phyloP scores from a whole-genome alignment of 2,113 vertebrate species.

The Tautogolabrus adspersus region DNA sequence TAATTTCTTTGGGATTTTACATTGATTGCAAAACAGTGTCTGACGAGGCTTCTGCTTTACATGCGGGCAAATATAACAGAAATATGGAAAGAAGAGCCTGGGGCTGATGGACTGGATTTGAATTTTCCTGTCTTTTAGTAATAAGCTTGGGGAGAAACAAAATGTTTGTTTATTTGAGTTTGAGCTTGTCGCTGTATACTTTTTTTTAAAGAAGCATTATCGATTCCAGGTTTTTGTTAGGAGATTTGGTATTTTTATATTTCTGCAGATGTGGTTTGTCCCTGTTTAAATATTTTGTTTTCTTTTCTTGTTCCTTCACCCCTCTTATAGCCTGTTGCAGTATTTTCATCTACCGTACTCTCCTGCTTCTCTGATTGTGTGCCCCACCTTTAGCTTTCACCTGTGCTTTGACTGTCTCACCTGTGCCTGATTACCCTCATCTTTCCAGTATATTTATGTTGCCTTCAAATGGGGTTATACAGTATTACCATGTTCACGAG shows the following conservation, averaged over 20 bases:
- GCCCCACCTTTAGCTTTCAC: too few species aligned
- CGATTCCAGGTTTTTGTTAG: too few species aligned
- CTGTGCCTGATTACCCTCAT: too few species aligned
- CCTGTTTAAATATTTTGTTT: not conserved
- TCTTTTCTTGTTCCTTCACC: not conserved
- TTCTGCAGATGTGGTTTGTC: not conserved
- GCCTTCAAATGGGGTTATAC: too few species aligned
- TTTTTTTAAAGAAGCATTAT: not conserved
- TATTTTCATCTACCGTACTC: not conserved
- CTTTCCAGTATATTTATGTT: too few species aligned
- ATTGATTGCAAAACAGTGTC: constrained; percentile 56
- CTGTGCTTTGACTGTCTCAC: too few species aligned
- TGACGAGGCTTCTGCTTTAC: constrained; percentile 29
- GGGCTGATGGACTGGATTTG: constrained; percentile 48
- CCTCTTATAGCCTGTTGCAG: not conserved
- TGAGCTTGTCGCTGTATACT: not conserved
- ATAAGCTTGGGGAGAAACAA: not conserved
- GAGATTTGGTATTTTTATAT: not conserved
- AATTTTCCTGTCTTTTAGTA: constrained; percentile 2
- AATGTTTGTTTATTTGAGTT: not conserved
- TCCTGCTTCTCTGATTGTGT: too few species aligned
- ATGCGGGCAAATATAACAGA: constrained; percentile 49
- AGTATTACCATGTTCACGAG: too few species aligned
- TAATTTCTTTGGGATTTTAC: constrained; percentile 76
- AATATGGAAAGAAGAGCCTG: constrained; percentile 45